These are phyloP conservation scores for Bemisia tabaci DNA, from an alignment of 1,140 invertebrate species.

Conservation along the genomic window DNA sequence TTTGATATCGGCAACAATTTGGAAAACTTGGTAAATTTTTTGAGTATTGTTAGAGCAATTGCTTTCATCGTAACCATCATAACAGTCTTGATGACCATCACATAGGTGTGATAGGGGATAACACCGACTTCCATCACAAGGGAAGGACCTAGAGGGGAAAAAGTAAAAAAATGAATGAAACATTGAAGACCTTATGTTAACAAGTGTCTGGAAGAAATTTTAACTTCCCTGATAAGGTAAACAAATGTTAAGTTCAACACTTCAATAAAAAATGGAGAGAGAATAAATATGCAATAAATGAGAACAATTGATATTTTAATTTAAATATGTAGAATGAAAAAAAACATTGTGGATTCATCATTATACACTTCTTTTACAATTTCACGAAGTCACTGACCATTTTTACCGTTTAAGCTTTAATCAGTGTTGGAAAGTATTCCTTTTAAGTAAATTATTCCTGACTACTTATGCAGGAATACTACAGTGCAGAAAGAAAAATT, in stretches of 20 bases:
- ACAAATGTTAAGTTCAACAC: neutral
- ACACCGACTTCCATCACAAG: conserved; percentile 45
- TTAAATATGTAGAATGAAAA: neutral
- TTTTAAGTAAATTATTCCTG: too few relatives aligned
- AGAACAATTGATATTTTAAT: neutral
- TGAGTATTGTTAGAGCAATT: conserved; percentile 36
- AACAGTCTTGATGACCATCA: conserved; percentile 50
- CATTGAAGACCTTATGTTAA: conserved; percentile 1
- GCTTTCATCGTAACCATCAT: conserved; percentile 55
- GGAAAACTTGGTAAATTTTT: conserved; percentile 35
- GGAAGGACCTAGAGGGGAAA: conserved; percentile 43
- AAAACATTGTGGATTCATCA: too few relatives aligned
- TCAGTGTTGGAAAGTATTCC: too few relatives aligned
- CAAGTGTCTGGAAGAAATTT: neutral
- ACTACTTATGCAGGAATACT: too few relatives aligned
- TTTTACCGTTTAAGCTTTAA: too few relatives aligned
- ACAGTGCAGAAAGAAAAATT: too few relatives aligned
- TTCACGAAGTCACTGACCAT: too few relatives aligned
- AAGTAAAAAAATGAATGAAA: conserved; percentile 29
- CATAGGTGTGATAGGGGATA: conserved; percentile 42
- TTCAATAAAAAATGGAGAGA: neutral
- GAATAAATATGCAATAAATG: neutral
- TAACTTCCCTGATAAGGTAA: neutral
- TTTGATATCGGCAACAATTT: conserved; percentile 1
- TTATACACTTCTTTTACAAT: too few relatives aligned